These are phyloP conservation scores for Sebastes baramenuke DNA, from an alignment of 2,797 vertebrate species.

Conservation along the genomic window DNA sequence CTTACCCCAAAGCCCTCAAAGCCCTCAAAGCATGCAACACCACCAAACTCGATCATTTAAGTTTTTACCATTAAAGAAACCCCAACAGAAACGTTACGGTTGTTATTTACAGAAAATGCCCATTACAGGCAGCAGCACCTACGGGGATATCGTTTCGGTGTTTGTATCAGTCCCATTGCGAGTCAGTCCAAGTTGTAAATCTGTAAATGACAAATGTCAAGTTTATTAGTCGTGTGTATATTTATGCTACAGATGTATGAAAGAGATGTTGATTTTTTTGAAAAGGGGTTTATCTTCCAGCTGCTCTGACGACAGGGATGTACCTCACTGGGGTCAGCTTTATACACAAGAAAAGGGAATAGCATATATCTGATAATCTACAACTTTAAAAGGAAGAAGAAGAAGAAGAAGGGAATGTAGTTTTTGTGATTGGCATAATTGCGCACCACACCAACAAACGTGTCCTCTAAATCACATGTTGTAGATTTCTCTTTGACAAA, in stretches of 20 bases:
- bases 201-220: conserved; percentile 75
- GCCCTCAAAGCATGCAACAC: conserved; percentile 29
- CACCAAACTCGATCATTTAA: neutral
- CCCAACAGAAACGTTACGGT: neutral
- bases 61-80: neutral
- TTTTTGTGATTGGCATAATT: conserved; percentile 8
- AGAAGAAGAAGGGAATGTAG: conserved; percentile 30
- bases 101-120: neutral
- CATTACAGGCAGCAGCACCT: neutral
- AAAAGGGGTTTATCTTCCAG: conserved; percentile 46
- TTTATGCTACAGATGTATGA: conserved; percentile 64
- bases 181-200: conserved; percentile 70
- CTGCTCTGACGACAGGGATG: conserved; percentile 59
- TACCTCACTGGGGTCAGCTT: conserved; percentile 36
- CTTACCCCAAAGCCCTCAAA: neutral
- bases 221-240: conserved; percentile 73
- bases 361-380: neutral
- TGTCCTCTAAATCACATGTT: neutral
- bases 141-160: conserved; percentile 22
- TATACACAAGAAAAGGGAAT: conserved; percentile 39
- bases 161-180: conserved; percentile 49
- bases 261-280: conserved; percentile 46
- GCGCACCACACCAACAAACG: neutral
- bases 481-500: conserved; percentile 21
- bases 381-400: conserved; percentile 3